Percentiles rank a stretch among this genome's conserved stretches.
phyloP scores from a whole-genome alignment of 2,888 invertebrate genomes.

The Drosophila putrida region DNA sequence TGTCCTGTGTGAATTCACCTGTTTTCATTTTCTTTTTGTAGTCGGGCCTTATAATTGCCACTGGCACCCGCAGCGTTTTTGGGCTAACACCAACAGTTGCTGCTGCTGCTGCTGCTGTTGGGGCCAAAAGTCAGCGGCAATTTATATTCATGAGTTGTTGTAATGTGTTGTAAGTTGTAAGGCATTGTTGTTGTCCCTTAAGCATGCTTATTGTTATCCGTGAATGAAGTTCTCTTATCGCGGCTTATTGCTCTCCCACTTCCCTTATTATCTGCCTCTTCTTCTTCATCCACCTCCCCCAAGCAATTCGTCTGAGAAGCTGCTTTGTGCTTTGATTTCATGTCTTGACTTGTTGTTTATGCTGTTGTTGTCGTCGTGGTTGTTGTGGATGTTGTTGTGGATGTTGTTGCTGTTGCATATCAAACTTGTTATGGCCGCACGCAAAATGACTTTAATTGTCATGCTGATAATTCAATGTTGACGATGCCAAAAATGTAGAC shows the following conservation, averaged over 20 bases:
- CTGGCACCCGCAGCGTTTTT: constrained; percentile 66
- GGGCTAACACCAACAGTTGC: constrained; percentile 42
- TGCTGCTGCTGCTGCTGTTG: constrained; percentile 46
- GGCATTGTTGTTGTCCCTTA: constrained; percentile 59
- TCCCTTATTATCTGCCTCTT: neutral
- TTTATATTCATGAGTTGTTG: constrained; percentile 80
- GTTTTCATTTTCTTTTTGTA: constrained; percentile 10
- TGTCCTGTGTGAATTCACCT: constrained; percentile 38
- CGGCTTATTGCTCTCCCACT: constrained; percentile 44
- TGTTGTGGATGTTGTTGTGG: constrained; percentile 28
- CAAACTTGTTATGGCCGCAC: constrained; percentile 62
- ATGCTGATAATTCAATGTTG: constrained; percentile 51
- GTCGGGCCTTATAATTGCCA: constrained; percentile 70
- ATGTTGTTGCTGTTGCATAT: constrained; percentile 37
- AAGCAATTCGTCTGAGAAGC: constrained; percentile 32
- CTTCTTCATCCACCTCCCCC: no score
- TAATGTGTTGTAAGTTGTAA: constrained; percentile 64
- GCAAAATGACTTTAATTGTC: constrained; percentile 72
- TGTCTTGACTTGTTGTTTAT: constrained; percentile 52
- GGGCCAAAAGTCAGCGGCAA: constrained; percentile 63
- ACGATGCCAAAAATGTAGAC: neutral
- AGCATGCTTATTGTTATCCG: constrained; percentile 79
- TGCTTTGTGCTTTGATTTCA: constrained; percentile 67
- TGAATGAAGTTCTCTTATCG: constrained; percentile 79
- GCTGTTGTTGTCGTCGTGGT: constrained; percentile 18